Conservation (phyloP, 2,113 vertebrate species). For the Aplodontia rufa region DNA sequence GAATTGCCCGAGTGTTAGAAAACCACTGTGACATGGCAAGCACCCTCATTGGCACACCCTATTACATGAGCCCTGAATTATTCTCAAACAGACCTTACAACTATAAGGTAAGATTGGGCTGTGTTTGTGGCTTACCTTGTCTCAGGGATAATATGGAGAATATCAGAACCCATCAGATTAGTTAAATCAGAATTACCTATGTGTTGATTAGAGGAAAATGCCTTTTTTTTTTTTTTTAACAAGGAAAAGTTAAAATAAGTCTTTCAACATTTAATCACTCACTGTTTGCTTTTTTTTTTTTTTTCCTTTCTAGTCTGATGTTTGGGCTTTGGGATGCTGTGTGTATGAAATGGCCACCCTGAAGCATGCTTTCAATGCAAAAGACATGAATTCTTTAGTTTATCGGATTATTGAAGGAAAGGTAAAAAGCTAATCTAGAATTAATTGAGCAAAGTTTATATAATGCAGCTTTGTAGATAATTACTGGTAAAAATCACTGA, state of each 20-base stretch:
- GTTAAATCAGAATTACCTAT: not conserved
- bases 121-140: not conserved
- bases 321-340: conserved; percentile 98
- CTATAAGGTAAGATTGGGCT: conserved; percentile 91
- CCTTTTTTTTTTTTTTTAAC: not conserved
- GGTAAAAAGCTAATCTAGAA: conserved; percentile 82
- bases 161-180: conserved; percentile 8
- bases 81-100: conserved; percentile 98
- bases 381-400: conserved; percentile 98
- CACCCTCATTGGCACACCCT: conserved; percentile 97
- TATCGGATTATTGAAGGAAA: conserved; percentile 98
- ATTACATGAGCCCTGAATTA: conserved; percentile 99
- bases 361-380: conserved; percentile 98
- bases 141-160: not conserved
- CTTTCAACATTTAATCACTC: not conserved
- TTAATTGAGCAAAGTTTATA: not conserved
- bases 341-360: conserved; percentile 98
- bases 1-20: conserved; percentile 96
- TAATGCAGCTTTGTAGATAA: conserved; percentile 52
- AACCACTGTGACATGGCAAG: conserved; percentile 97
- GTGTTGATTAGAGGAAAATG: conserved; percentile 39
- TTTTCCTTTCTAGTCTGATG: conserved; percentile 90
- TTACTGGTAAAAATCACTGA: not conserved
- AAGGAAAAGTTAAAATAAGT: not conserved
- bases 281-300: not conserved